Base-by-base conservation (phyloP, 2,797 vertebrate species). In the Pipistrellus nathusii region DNA sequence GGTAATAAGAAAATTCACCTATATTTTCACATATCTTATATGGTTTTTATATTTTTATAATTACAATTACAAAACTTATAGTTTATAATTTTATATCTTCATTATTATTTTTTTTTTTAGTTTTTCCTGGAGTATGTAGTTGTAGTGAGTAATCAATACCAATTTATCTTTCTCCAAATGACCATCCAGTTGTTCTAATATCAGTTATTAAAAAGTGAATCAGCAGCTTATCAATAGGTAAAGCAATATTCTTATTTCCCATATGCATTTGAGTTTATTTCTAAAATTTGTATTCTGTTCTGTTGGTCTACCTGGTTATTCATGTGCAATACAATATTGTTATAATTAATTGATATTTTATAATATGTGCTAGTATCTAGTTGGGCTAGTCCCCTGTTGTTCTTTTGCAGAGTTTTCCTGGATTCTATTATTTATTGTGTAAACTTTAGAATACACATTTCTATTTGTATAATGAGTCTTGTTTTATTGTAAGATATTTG, bases 401-500 rank as follows among this genome's bases (percentile, higher is more conserved):
- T 88, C 23, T 69, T 94, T 62, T 59, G 17, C 64, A n/a, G 41
- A 80, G 4, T 76, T 88, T 94, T 83, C 6, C 20, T 84, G 18
- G 53, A 76, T 84, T 90, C n/a, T 57, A 6, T 92, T 81, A 32
- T 80, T 87, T 81, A 62, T 20, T 90, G 27, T 38, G n/a, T 44
- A 91, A 78, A 23, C 20, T 91, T 95, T 66, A 83, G 21, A 90
- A 88, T 92, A 73, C 64, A 53, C 48, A 46, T 75, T 87, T 93
- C 3, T 68, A 25, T 23, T 87, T 64, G 59, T 30, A 62, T 88
- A 30, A 38, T 23, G 10, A 87, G 30, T 30, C 17, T 35, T 20
- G 62, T 92, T 94, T 80, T 85, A 85, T 71, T 90, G 30, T 72
- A 85, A 41, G 0, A 44, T 73, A 89, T 86, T 92, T 91, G 53